phyloP scores from a whole-genome alignment of 2,888 invertebrate species.

The Adineta ricciae region DNA sequence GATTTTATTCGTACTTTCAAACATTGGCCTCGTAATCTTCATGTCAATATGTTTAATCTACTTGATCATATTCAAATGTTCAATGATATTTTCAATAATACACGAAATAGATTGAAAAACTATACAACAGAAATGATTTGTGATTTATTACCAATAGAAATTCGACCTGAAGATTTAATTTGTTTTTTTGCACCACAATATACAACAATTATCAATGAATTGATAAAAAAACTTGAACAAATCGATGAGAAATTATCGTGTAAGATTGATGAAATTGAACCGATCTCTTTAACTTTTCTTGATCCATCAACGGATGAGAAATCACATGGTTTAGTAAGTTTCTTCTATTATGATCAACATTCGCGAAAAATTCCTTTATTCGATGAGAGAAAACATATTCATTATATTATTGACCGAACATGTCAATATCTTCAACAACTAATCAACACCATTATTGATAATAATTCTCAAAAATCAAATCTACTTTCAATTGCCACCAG shows the following conservation, averaged over 20 bases:
- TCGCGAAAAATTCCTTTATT: background rate
- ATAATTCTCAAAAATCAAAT: background rate
- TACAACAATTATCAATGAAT: background rate
- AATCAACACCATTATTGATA: background rate
- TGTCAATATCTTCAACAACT: background rate
- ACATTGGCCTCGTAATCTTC: too few species aligned
- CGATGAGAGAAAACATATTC: background rate
- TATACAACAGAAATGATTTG: background rate
- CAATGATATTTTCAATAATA: background rate
- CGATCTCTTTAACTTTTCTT: background rate
- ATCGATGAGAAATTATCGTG: background rate
- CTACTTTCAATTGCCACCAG: background rate
- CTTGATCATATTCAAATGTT: background rate
- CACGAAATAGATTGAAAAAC: background rate
- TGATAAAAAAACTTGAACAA: background rate
- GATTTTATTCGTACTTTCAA: too few species aligned
- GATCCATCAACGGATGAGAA: background rate
- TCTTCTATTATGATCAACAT: background rate
- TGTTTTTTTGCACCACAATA: background rate
- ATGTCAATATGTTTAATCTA: too few species aligned
- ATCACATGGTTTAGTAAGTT: background rate
- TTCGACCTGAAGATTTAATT: background rate
- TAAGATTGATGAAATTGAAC: background rate
- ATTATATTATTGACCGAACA: background rate
- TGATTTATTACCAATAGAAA: background rate